Base-by-base conservation (phyloP, 2,113 vertebrate species). In the Otocyon megalotis region DNA sequence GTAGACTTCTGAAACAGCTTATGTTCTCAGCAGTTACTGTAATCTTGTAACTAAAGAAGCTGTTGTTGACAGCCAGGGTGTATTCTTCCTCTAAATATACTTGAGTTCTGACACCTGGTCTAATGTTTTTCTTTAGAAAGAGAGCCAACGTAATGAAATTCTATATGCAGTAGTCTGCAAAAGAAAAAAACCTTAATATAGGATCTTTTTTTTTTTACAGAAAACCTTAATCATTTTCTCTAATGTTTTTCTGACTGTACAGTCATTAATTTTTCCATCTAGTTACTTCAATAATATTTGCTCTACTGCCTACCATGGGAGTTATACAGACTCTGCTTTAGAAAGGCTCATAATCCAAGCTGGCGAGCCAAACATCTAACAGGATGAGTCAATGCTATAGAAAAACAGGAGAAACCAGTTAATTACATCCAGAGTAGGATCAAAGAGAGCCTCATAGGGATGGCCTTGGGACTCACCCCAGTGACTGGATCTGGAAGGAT, bases 61-160 rank as follows among this genome's bases (percentile, higher is more conserved):
- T 86, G 37, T 54, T 89, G 56, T 84, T 71, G 26, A 88, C 1
- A 16, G 71, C 54, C 63, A 8, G 60, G 17, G 19, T 88, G 95
- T 88, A 96, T 85, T 94, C 91, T 85, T 80, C 58, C 94, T 94
- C 81, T 85, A 97, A 97, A 95, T 77, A 97, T 26, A 83, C 87
- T 17, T 91, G 82, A 91, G 81, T 76, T 95, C 91, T 97, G 91
- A 97, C 88, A 96, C 67, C 35, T 82, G 22, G 32, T 88, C 56
- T 10, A 82, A 74, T 86, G 86, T 88, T 97, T 94, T 94, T 54
- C 80, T 94, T 92, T 88, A 90, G 87, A 90, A 94, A 19, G 76
- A 94, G 48, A 96, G 93, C 88, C 81, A 95, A 58, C 80, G 30
- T 83, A 74, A 93, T 92, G 58, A 97, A 96, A 97, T 92, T 77